Base-by-base conservation (phyloP, 2,888 invertebrate genomes). In the Dyspetes luteomarginatus region DNA sequence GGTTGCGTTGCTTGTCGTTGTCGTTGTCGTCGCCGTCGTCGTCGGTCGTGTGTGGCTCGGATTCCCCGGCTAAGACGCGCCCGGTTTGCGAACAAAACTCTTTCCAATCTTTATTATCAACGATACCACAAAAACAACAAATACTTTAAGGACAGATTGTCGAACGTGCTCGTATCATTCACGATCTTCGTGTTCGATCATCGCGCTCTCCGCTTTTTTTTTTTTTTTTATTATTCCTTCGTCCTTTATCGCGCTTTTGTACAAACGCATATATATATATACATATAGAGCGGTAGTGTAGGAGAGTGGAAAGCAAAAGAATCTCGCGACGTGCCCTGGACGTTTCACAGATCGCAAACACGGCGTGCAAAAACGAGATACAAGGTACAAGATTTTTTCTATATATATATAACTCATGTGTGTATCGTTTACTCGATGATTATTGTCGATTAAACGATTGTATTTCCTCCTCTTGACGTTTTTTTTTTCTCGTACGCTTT, bases 291-390 rank as follows among this genome's bases (percentile, higher is more conserved):
- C 52, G 62, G 43, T 72, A 62, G 26, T 41, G 28, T 15, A 17
- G 4, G 50, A 71, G 58, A 41, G 72, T 45, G 26, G 15, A 28
- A 58, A 24, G 30, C 26, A 19, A 52, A 74, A 24, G 71, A 67
- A 64, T 24, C 43, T 55, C 69, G 43, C 71, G 50, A 75, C 55
- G 65, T 73, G 48, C 55, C 69, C 65, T 65, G 71, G 69, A 72
- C 60, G 7, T 41, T 72, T 22, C 22, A 58, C 72, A 68, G 62
- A 72, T 74, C 67, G 83, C 83, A 83, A 85, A 85, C 80, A 85
- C 85, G 85, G 85, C 84, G 85, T 83, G 86, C 83, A 72, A 78
- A 78, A 71, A 72, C 50, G 72, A 81, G 60, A 81, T 82, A 85
- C 85, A 82, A 84, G 85, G 85, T 85, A 81, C 45, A 72, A 24